Conservation (phyloP, 2,888 invertebrate species). For the Tolmerus cingulatus region DNA sequence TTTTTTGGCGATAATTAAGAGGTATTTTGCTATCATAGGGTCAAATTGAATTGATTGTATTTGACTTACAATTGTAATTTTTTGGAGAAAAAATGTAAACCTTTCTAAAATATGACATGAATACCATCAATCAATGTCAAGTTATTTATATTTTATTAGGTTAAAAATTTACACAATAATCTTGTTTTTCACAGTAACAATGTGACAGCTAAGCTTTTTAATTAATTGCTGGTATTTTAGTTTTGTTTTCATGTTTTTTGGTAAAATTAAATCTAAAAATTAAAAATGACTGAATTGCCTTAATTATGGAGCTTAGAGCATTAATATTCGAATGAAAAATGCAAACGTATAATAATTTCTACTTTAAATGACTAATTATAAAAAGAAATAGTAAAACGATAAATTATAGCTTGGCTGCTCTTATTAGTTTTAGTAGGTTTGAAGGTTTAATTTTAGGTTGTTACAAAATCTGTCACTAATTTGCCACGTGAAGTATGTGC, state of each 20-base stretch:
- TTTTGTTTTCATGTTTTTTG: background rate
- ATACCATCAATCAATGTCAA: background rate
- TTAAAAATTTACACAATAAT: background rate
- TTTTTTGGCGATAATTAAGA: background rate
- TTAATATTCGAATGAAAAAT: background rate
- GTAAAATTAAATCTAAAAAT: background rate
- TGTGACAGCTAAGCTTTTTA: background rate
- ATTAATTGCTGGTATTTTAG: background rate
- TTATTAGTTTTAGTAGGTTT: background rate
- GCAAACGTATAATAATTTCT: background rate
- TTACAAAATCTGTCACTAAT: background rate
- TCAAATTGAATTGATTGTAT: background rate
- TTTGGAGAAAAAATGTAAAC: background rate
- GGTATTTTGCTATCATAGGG: background rate
- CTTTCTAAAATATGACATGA: background rate
- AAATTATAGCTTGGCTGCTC: background rate
- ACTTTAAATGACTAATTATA: background rate
- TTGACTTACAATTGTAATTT: background rate
- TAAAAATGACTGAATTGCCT: background rate
- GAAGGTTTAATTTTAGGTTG: background rate
- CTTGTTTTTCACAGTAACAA: background rate
- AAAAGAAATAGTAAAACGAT: background rate
- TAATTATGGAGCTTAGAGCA: background rate
- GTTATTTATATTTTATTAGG: background rate
- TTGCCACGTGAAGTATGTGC: background rate